A percentile compares a stretch with the other conserved stretches of the same genome.
These are phyloP conservation scores for Mixornis gularis DNA, from an alignment of 2,113 vertebrate genomes.

Conservation along the genomic window DNA sequence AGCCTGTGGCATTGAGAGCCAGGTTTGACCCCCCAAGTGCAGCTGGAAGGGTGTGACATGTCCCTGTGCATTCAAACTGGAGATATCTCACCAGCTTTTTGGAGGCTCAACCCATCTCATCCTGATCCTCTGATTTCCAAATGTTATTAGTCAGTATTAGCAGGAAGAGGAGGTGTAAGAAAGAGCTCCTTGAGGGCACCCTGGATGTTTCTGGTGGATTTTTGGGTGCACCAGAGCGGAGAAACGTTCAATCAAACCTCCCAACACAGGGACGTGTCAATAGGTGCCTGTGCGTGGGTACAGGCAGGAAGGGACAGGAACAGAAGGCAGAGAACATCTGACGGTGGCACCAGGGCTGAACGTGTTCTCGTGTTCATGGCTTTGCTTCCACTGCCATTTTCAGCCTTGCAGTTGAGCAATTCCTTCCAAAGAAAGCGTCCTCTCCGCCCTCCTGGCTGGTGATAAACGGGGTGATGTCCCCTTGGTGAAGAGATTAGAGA, in stretches of 20 bases:
- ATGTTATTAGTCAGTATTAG: neutral
- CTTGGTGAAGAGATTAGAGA: neutral
- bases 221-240: neutral
- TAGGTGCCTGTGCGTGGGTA: neutral
- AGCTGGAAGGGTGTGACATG: neutral
- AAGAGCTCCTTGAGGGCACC: neutral
- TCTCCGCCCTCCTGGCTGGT: neutral
- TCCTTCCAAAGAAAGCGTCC: neutral
- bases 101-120: neutral
- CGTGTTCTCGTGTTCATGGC: neutral
- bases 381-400: neutral
- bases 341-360: neutral
- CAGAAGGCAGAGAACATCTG: neutral
- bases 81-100: neutral
- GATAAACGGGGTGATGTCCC: neutral
- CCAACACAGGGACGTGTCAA: neutral
- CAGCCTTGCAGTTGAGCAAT: neutral
- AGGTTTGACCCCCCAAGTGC: neutral
- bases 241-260: neutral
- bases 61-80: neutral
- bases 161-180: neutral
- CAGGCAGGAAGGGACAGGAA: neutral
- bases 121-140: neutral
- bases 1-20: neutral
- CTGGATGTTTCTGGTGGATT: rapidly evolving